These are phyloP conservation scores for Acanthornis magna DNA, from an alignment of 2,797 vertebrate genomes.

Conservation along the genomic window DNA sequence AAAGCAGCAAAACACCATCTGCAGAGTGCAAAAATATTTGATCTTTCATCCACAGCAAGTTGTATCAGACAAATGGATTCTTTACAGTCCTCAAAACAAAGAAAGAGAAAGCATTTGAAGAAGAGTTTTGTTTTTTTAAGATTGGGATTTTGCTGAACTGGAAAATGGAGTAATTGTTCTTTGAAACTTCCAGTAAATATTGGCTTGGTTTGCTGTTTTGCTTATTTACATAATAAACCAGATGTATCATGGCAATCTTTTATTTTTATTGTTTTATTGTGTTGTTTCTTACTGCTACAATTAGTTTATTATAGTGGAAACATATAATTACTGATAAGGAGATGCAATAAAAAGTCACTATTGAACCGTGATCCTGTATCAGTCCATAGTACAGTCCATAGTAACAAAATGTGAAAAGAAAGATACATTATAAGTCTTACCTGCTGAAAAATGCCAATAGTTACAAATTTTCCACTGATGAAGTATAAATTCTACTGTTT, in stretches of 20 bases:
- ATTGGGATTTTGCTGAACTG: neutral
- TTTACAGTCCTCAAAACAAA: neutral
- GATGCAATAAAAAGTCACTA: neutral
- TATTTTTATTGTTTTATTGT: neutral
- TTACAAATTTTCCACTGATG: neutral
- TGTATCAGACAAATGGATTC: neutral
- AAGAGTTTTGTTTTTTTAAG: rapidly evolving
- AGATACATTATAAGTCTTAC: neutral
- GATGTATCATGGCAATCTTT: neutral
- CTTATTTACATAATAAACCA: neutral
- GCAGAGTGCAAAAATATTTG: neutral
- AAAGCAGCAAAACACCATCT: neutral
- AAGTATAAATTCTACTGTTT: neutral
- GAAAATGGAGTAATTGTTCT: neutral
- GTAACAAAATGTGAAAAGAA: neutral
- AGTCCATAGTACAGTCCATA: neutral
- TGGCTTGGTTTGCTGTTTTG: neutral
- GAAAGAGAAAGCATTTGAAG: neutral
- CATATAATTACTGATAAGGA: neutral
- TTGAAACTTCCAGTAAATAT: neutral
- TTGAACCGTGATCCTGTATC: neutral
- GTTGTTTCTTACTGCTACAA: neutral
- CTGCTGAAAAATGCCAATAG: neutral
- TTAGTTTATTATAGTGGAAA: neutral
- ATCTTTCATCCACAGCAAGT: neutral